These are phyloP conservation scores for Trissoscelio sp. DNA, from an alignment of 2,888 invertebrate species.

Conservation along the genomic window DNA sequence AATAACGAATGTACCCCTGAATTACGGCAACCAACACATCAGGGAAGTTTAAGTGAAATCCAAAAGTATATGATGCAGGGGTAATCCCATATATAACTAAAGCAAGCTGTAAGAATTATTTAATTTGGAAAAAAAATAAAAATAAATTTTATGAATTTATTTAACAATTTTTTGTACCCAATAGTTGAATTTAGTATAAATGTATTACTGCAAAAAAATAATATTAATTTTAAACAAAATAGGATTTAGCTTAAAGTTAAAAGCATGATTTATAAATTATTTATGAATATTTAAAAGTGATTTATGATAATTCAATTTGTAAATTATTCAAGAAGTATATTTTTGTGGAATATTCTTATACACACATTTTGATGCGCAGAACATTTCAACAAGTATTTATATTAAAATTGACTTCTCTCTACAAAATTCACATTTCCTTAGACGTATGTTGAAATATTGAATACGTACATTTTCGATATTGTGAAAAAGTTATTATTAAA, in stretches of 20 bases:
- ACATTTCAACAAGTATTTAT: conserved; percentile 55
- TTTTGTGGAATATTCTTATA: conserved; percentile 26
- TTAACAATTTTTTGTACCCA: too few species aligned
- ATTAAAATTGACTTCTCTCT: conserved; percentile 53
- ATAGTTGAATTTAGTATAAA: too few species aligned
- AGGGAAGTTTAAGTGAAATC: not conserved
- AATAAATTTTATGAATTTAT: too few species aligned
- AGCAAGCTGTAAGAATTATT: too few species aligned
- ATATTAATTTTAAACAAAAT: too few species aligned
- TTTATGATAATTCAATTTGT: conserved; percentile 13
- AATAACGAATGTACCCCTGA: not conserved
- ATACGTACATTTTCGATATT: conserved; percentile 53
- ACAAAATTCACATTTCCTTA: conserved; percentile 51
- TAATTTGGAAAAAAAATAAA: too few species aligned
- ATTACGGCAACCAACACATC: not conserved
- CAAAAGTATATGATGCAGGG: not conserved
- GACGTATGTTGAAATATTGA: conserved; percentile 52
- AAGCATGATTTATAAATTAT: too few species aligned
- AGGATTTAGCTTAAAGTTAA: too few species aligned
- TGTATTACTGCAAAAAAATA: too few species aligned
- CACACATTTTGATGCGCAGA: conserved; percentile 23
- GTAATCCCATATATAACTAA: not conserved
- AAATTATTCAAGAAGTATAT: conserved; percentile 10
- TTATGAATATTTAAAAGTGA: too few species aligned
- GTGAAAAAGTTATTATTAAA: conserved; percentile 40